Conservation (phyloP, 2,113 vertebrate species). For the Xyrauchen texanus region DNA sequence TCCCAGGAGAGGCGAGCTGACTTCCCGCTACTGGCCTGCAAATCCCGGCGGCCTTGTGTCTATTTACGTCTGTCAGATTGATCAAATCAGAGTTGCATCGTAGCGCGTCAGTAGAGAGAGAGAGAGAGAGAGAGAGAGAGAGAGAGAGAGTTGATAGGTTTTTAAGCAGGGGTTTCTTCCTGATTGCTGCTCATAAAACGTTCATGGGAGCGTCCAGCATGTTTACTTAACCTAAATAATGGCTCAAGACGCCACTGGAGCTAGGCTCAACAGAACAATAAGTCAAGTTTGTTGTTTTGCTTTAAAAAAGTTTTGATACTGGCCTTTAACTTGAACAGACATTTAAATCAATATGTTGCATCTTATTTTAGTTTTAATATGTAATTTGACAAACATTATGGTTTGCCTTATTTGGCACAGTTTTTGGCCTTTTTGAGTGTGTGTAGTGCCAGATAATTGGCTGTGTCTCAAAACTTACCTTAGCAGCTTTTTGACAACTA, state of each 20-base stretch:
- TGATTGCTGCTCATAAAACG: slow-evolving; percentile 40
- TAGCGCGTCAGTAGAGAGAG: not conserved
- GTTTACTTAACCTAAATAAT: slow-evolving; percentile 41
- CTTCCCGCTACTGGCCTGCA: not conserved
- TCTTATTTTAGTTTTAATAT: too few species aligned
- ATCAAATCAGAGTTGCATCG: slow-evolving; percentile 27
- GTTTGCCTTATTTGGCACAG: too few species aligned
- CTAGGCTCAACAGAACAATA: slow-evolving; percentile 14
- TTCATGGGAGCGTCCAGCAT: slow-evolving; percentile 38
- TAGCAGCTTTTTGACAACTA: not conserved
- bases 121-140: not conserved
- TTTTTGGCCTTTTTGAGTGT: too few species aligned
- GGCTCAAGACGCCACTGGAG: slow-evolving; percentile 28
- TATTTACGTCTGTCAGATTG: not conserved
- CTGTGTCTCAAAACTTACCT: not conserved
- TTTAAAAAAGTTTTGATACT: not conserved
- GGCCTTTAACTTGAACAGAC: too few species aligned
- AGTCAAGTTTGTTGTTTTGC: not conserved
- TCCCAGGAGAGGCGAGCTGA: not conserved
- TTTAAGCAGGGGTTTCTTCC: slow-evolving; percentile 37
- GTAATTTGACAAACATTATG: too few species aligned
- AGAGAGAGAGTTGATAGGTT: slow-evolving; percentile 27
- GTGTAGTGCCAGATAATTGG: not conserved
- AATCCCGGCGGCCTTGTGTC: slow-evolving; percentile 7
- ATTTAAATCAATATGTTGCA: too few species aligned